Base-by-base conservation (phyloP, 2,888 invertebrate genomes). In the Pollenia griseotomentosa region DNA sequence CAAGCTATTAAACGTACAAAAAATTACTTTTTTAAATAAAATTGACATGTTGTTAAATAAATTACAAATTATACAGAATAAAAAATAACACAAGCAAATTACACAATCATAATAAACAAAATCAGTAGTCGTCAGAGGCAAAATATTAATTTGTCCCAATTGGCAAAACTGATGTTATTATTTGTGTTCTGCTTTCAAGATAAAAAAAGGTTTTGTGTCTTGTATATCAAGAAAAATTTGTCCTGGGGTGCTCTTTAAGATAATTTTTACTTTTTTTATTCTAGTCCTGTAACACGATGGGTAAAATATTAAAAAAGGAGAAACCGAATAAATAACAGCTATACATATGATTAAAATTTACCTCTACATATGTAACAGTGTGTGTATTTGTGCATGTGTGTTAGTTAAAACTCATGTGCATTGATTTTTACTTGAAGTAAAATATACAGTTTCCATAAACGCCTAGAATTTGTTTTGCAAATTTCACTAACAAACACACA, bases 141-240 rank as follows among this genome's bases (percentile, higher is more conserved):
- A 40, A 6, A 68, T 66, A 66, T 44, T 77, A 79, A 79, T 68
- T 57, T 79, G 68, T 46, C 63, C 46, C 65, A 70, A 70, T 66
- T 40, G n/a, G 33, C n/a, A 48, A 77, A 42, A 46, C 33, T 63
- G 33, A 44, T 65, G 16, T 51, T 61, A 23, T 63, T 33, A 33
- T 14, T 66, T 2, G 33, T n/a, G 46, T 51, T 33, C 23, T n/a
- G 42, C 23, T 51, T 65, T 77, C 23, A 65, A 40, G 10, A 3
- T 8, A 19, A 16, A 4, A 1, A n/a, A 16, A 53, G 46, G 44
- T 65, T 48, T 81, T 51, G 65, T 66, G 57, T 66, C 40, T 16
- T 16, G 66, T 78, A 11, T 42, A 59, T 48, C 16, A 48, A 9
- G 19, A 12, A 48, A n/a, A 44, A 53, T 7, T 53, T 23, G 40